Evolutionary conservation across 2,888 invertebrate genomes (phyloP), one percentile per base, ranked within the genome.

Genomic region (Heteromurus nitidus): DNA sequence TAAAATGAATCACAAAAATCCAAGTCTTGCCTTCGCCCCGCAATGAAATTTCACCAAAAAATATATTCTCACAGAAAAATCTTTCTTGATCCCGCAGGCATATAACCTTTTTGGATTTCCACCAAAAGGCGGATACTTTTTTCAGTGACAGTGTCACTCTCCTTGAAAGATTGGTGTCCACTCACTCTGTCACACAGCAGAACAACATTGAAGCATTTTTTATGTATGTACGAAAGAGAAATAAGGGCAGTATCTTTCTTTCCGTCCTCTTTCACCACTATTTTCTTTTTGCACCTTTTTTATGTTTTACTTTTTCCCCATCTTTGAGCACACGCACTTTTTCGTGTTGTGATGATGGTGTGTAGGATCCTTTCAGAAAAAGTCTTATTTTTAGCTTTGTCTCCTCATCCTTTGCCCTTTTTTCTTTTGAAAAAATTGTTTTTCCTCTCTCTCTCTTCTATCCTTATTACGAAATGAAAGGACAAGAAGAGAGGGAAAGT

Each of bases 161-260:
- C 42, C 24, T 30, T 75, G 75, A 75, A 67, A 67, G 68, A 58
- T 68, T 58, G 44, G 28, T 68, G 68, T 68, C 68, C 68, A 58
- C 68, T 11, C 42, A 7, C 24, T 28, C 60, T 30, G 30, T 26
- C 30, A 3, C n/a, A n/a, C n/a, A n/a, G n/a, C n/a, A n/a, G n/a
- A n/a, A n/a, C n/a, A n/a, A n/a, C n/a, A n/a, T n/a, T n/a, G n/a
- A n/a, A n/a, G n/a, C n/a, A n/a, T n/a, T n/a, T n/a, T n/a, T n/a
- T n/a, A 13, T 62, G 60, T 5, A 36, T 18, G 22, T n/a, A 36
- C 22, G 44, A 1, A 44, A 24, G 44, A 36, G 36, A 36, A 13
- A 36, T 13, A 13, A 13, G 13, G 50, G 20, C 9, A 50, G 50
- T 20, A 18, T 50, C 50, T 20, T 9, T 20, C 50, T 36, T 53